Percentiles rank a stretch among this genome's conserved stretches.
Evolutionary conservation across 1,140 invertebrate genomes (phyloP).

Genomic region (Brachionus angularis): DNA sequence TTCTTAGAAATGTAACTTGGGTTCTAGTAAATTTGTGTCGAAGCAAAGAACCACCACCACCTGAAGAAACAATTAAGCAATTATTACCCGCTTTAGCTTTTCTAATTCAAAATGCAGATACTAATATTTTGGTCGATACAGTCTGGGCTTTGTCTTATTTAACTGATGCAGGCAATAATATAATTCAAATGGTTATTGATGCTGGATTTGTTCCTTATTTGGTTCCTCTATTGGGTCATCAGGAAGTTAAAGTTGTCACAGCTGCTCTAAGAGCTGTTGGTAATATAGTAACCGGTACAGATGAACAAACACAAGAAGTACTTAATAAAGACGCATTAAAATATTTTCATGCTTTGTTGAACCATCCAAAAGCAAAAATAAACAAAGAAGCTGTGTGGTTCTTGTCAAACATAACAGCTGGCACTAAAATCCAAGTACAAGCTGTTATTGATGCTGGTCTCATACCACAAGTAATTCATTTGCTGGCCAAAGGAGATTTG

Average conservation of each 20-base stretch:
- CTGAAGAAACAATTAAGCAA: constrained; percentile 72
- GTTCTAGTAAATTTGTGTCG: constrained; percentile 94
- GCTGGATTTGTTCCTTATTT: constrained; percentile 87
- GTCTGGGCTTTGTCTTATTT: constrained; percentile 98
- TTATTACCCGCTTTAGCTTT: constrained; percentile 87
- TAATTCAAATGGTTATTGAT: constrained; percentile 98
- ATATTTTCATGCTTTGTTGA: constrained; percentile 81
- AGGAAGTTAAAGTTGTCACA: constrained; percentile 78
- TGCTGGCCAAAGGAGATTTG: constrained; percentile 4
- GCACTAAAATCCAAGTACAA: constrained; percentile 81
- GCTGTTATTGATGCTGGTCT: constrained; percentile 59
- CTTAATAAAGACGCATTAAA: constrained; percentile 84
- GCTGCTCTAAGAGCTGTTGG: constrained; percentile 85
- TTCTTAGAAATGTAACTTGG: constrained; percentile 94
- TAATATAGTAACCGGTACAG: constrained; percentile 97
- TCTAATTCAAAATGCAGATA: constrained; percentile 89
- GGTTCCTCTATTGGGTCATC: constrained; percentile 87
- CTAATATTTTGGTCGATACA: constrained; percentile 93
- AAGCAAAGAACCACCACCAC: constrained; percentile 71
- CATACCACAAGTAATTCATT: constrained; percentile 62
- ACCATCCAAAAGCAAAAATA: constrained; percentile 79
- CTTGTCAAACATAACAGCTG: constrained; percentile 92
- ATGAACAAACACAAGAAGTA: constrained; percentile 94
- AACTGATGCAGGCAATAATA: constrained; percentile 94
- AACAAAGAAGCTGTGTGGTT: constrained; percentile 97